Percentiles rank a stretch among this genome's conserved stretches.
These are phyloP conservation scores for Melikaiella ostensackeni DNA, from an alignment of 2,888 invertebrate species.

Conservation along the genomic window DNA sequence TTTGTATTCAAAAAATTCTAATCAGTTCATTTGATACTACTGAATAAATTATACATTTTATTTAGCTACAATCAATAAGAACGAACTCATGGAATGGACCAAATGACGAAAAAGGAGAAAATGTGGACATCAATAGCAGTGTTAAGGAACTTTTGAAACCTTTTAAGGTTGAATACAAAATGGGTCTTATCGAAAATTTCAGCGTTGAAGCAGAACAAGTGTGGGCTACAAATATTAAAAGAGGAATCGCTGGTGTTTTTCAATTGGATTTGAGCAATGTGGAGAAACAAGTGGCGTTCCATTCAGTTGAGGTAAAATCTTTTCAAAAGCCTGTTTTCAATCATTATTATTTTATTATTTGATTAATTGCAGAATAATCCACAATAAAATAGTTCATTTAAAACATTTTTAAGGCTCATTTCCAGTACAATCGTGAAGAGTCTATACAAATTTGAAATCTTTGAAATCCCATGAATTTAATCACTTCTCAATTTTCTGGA, in stretches of 20 bases:
- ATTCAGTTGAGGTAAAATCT: slow-evolving; percentile 68
- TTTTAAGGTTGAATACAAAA: slow-evolving; percentile 66
- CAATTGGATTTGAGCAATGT: slow-evolving; percentile 79
- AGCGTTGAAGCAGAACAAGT: slow-evolving; percentile 78
- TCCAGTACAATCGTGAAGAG: too few relatives aligned
- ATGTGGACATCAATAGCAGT: slow-evolving; percentile 50
- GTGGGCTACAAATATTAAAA: slow-evolving; percentile 84
- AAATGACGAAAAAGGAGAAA: slow-evolving; percentile 51
- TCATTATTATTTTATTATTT: slow-evolving; percentile 7
- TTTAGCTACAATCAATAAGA: slow-evolving; percentile 67
- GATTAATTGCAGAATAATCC: too few relatives aligned
- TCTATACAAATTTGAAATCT: too few relatives aligned
- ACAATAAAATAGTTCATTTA: too few relatives aligned
- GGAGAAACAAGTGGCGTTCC: slow-evolving; percentile 67
- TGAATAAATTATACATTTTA: neutral
- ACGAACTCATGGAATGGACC: slow-evolving; percentile 67
- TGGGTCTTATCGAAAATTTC: slow-evolving; percentile 70
- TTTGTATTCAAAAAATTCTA: too few relatives aligned
- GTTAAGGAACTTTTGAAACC: slow-evolving; percentile 66
- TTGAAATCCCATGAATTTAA: too few relatives aligned
- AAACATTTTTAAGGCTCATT: too few relatives aligned
- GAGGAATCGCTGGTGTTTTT: slow-evolving; percentile 83
- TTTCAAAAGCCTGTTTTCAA: neutral
- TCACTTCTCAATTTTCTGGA: too few relatives aligned
- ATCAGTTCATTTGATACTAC: too few relatives aligned